These are phyloP conservation scores for Bothrops jararaca DNA, from an alignment of 2,113 vertebrate species.

Conservation along the genomic window DNA sequence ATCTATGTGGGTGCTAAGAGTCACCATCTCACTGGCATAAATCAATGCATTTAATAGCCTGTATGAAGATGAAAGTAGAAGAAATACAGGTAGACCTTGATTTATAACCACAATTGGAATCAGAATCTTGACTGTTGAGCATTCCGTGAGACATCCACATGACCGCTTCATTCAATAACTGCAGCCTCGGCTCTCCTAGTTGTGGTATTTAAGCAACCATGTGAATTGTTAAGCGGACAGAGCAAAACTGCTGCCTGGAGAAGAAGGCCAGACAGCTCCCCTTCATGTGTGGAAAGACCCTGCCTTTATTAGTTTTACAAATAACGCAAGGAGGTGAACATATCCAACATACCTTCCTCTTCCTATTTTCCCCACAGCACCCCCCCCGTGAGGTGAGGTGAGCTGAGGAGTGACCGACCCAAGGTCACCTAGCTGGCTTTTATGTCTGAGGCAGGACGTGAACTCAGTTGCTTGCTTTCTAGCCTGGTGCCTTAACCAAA, in stretches of 20 bases:
- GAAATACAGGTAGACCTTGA: not conserved
- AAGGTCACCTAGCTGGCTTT: not conserved
- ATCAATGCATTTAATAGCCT: not conserved
- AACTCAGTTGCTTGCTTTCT: not conserved
- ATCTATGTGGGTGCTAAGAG: not conserved
- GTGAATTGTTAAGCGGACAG: not conserved
- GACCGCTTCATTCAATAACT: not conserved
- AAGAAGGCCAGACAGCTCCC: not conserved
- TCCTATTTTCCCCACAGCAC: not conserved
- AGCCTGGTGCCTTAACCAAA: not conserved
- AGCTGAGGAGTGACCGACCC: not conserved
- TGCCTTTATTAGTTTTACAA: not conserved
- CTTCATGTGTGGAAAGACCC: not conserved
- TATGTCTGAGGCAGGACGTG: not conserved
- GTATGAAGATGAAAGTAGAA: not conserved
- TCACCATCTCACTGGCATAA: not conserved
- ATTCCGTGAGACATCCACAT: not conserved
- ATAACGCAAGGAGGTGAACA: not conserved
- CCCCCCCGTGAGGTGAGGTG: not conserved
- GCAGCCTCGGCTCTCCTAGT: not conserved
- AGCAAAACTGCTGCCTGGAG: not conserved
- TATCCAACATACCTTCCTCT: not conserved
- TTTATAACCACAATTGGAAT: not conserved
- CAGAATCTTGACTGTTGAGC: not conserved
- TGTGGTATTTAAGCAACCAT: not conserved